Evolutionary conservation across 2,797 vertebrate genomes (phyloP).

Genomic region (Oceanodroma leucorhoa): DNA sequence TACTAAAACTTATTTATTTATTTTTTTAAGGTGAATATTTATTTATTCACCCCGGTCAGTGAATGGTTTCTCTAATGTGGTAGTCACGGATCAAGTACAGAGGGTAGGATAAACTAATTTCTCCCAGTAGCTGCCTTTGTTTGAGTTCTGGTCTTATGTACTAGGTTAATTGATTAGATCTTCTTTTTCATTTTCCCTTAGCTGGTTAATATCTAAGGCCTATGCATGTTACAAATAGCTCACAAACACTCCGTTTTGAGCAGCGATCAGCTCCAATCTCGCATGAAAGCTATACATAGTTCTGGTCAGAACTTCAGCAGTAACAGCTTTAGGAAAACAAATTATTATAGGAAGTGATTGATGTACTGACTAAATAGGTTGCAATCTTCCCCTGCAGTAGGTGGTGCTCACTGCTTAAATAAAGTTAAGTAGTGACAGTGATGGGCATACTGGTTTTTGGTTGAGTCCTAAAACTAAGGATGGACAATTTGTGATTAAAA

Average conservation of each 20-base stretch:
- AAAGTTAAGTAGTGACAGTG: conserved; percentile 36
- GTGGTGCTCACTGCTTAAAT: conserved; percentile 57
- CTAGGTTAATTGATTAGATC: background rate
- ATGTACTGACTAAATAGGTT: conserved; percentile 43
- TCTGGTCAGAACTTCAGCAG: conserved; percentile 16
- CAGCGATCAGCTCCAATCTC: background rate
- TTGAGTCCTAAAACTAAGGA: background rate
- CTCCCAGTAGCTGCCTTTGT: background rate
- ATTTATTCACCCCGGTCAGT: background rate
- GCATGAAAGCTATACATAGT: background rate
- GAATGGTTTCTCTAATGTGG: background rate
- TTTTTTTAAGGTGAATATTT: background rate
- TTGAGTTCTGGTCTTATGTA: background rate
- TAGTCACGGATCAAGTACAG: background rate
- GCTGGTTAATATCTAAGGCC: background rate
- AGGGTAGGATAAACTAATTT: background rate
- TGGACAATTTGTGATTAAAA: background rate
- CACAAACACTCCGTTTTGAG: background rate
- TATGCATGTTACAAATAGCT: background rate
- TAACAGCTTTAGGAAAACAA: conserved; percentile 30
- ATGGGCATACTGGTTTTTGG: background rate
- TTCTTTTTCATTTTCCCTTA: background rate
- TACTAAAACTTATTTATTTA: background rate
- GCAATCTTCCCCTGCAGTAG: conserved; percentile 63
- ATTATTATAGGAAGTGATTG: conserved; percentile 44